These are phyloP conservation scores for Bovichtus variegatus DNA, from an alignment of 2,797 vertebrate genomes.

Conservation along the genomic window DNA sequence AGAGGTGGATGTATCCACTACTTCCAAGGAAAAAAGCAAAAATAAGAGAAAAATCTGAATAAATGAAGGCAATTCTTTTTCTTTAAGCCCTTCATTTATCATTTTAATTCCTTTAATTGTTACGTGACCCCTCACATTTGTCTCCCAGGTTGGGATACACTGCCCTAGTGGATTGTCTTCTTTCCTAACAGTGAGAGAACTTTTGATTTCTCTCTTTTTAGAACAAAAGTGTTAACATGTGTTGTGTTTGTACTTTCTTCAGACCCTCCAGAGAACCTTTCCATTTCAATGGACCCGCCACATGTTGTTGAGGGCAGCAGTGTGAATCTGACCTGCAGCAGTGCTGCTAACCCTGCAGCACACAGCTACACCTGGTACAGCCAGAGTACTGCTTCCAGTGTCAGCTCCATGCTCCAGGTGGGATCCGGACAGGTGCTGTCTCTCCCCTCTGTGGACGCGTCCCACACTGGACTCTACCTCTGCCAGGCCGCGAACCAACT, in stretches of 20 bases:
- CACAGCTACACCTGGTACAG: constrained; percentile 70
- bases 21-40: not conserved
- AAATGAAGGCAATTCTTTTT: not conserved
- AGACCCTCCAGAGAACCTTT: constrained; percentile 65
- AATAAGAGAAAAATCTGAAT: not conserved
- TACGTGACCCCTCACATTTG: not conserved
- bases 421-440: constrained; percentile 61
- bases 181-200: not conserved
- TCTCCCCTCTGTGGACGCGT: constrained; percentile 35
- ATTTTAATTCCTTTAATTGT: not conserved
- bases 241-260: constrained; percentile 6
- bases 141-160: not conserved
- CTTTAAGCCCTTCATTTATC: not conserved
- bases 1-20: not conserved
- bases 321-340: constrained; percentile 70
- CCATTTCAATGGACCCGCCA: constrained; percentile 36
- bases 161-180: not conserved
- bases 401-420: constrained; percentile 36
- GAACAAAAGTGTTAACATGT: not conserved
- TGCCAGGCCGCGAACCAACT: constrained; percentile 57
- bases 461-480: constrained; percentile 61
- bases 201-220: not conserved
- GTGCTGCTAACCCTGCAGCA: constrained; percentile 64
- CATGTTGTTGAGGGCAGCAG: constrained; percentile 21
- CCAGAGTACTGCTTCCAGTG: not conserved